Evolutionary conservation across 1,140 invertebrate genomes (phyloP).

Genomic region (Pseudomyrmex dendroicus): DNA sequence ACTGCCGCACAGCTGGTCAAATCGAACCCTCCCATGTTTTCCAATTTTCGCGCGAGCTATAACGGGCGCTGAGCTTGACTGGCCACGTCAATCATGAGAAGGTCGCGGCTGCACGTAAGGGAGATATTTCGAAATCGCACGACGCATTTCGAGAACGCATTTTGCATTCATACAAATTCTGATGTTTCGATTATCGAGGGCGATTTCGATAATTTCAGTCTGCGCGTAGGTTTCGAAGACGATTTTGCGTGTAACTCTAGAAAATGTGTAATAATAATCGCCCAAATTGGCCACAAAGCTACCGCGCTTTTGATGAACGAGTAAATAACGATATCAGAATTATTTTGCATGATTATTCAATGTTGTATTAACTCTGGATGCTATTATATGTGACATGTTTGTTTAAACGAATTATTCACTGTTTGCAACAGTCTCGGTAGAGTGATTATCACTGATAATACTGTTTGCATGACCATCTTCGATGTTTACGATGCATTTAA

Average conservation of each 20-base stretch:
- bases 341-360: not conserved
- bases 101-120: not conserved
- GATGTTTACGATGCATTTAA: not conserved
- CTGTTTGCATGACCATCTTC: not conserved
- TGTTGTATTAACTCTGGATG: not conserved
- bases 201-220: conserved; percentile 17
- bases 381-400: not conserved
- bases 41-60: conserved; percentile 55
- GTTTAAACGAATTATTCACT: conserved; percentile 3
- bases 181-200: conserved; percentile 17
- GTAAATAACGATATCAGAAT: not conserved
- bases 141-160: conserved; percentile 21
- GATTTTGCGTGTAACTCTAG: not conserved
- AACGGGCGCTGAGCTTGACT: conserved; percentile 43
- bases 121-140: conserved; percentile 6
- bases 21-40: conserved; percentile 50
- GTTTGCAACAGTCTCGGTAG: not conserved
- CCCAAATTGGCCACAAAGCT: not conserved
- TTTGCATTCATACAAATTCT: conserved; percentile 55
- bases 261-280: conserved; percentile 10
- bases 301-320: not conserved
- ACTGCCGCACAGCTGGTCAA: conserved; percentile 58
- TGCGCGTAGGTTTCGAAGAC: not conserved
- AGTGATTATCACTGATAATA: not conserved
- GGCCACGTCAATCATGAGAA: conserved; percentile 51